Percentiles rank a stretch among this genome's conserved stretches.
Conservation (phyloP, 2,888 invertebrate genomes). For the Anodontia alba region DNA sequence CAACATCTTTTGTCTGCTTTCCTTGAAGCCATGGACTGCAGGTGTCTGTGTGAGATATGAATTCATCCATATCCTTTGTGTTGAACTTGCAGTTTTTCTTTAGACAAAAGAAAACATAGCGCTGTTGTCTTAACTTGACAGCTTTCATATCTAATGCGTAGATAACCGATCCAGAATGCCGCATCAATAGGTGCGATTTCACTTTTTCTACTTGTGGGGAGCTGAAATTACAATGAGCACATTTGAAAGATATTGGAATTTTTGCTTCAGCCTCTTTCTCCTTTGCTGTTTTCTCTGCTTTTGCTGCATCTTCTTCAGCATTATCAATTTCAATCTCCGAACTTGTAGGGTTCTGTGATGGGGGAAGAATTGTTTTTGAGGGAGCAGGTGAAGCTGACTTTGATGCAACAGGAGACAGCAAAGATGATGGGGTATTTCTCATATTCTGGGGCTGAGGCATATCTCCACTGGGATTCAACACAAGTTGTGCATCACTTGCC, state of each 20-base stretch:
- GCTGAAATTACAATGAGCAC: conserved; percentile 74
- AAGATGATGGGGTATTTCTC: conserved; percentile 1
- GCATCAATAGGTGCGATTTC: conserved; percentile 63
- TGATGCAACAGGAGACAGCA: not conserved
- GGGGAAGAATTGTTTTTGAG: conserved; percentile 9
- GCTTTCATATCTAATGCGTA: conserved; percentile 70
- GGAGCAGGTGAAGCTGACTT: conserved; percentile 1
- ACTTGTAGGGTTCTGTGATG: conserved; percentile 3
- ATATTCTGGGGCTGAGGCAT: conserved; percentile 3
- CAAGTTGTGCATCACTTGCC: conserved; percentile 58
- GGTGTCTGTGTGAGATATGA: conserved; percentile 66
- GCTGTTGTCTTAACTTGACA: conserved; percentile 61
- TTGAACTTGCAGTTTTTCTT: conserved; percentile 71
- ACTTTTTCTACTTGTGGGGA: conserved; percentile 57
- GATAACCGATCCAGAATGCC: conserved; percentile 65
- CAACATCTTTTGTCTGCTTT: conserved; percentile 49
- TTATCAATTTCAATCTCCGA: conserved; percentile 47
- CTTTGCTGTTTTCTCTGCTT: conserved; percentile 35
- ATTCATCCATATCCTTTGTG: conserved; percentile 67
- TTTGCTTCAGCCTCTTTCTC: conserved; percentile 59
- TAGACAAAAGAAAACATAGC: conserved; percentile 74
- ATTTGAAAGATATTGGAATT: conserved; percentile 67
- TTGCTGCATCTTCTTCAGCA: conserved; percentile 51
- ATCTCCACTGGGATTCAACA: conserved; percentile 25
- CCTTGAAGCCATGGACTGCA: conserved; percentile 70